Evolutionary conservation across 2,888 invertebrate species (phyloP), one percentile per base, ranked within the genome.

Genomic region (Gymnoscelis rufifasciata): DNA sequence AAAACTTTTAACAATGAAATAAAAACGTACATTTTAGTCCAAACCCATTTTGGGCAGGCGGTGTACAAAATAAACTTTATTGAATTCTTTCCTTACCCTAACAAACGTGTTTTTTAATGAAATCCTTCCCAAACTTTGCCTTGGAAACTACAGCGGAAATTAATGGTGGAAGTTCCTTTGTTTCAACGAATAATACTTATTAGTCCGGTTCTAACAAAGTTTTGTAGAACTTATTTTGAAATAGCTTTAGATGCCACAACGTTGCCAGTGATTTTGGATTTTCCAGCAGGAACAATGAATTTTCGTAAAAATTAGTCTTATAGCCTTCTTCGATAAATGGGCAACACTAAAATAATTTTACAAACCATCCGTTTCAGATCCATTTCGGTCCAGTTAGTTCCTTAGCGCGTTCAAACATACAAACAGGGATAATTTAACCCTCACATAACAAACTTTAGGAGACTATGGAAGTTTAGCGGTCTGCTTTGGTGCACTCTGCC

Each of bases 21-120:
- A 47, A 28, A 35, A 19, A 33, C 41, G 38, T 14, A 39, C 47
- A 51, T 38, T 54, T 54, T 49, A 29, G 23, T 43, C 43, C 46
- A 44, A 54, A 45, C 51, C 43, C 51, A 43, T 51, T 55, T 46
- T 47, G 40, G 47, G 45, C 51, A 54, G 52, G 48, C 43, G 41
- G 43, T 46, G 50, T 56, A 56, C 54, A 51, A 43, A 39, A 49
- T 49, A 51, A 55, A 56, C 47, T 58, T 56, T 51, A 37, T 50
- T 43, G 35, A 57, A 52, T 45, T 44, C 51, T 50, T 57, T 52
- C 48, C 45, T 19, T 47, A 36, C 31, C 29, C 51, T 51, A 47
- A 43, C 48, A 49, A 51, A 50, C 46, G 43, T 51, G 50, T 55
- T 57, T 56, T 51, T 52, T 36, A 48, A 48, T 48, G 44, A 13